Evolutionary conservation across 2,888 invertebrate species (phyloP), one percentile per base, ranked within the genome.

Genomic region (Phortica magna): DNA sequence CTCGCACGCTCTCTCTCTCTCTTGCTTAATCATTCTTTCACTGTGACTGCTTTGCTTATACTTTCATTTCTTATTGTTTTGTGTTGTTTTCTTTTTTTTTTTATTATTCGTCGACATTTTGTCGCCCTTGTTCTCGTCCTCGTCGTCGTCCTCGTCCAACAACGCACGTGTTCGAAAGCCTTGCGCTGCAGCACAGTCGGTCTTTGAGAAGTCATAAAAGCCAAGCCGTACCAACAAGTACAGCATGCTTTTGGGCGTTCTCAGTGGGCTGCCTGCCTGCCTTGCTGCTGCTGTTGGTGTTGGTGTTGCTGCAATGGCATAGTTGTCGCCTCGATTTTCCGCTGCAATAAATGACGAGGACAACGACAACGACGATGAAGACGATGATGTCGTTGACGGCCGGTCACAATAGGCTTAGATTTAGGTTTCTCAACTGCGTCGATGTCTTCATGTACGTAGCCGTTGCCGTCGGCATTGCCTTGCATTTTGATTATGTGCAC

Each of bases 201-300:
- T 48, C 48, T 9, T 48, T 14, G 48, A 14, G 14, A 12, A 48
- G 48, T 12, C 48, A 48, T 14, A 14, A 14, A 48, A 48, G 9
- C 9, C 48, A 48, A 48, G 48, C 48, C 10, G 7, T 31, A 31
- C 31, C 48, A 48, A 48, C 55, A 68, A 57, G 73, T 68, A 65
- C 67, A 73, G 73, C 74, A 71, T 77, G 68, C 68, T 73, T 61
- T 59, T 67, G 59, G 48, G 42, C 31, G 59, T 72, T 64, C 41
- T 55, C 70, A 70, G 61, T 67, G 65, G 67, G 70, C 53, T 31
- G n/a, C 7, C 31, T 67, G 31, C n/a, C 6, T 31, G 57, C 17
- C n/a, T 57, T 5, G 14, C 5, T 57, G 57, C 5, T 57, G 12
- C 9, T 57, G 57, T 10, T 6, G n/a, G 2, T 7, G 59, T 59